phyloP scores from a whole-genome alignment of 92 coral and sea anemone species.

The Isaurus tuberculatus region DNA sequence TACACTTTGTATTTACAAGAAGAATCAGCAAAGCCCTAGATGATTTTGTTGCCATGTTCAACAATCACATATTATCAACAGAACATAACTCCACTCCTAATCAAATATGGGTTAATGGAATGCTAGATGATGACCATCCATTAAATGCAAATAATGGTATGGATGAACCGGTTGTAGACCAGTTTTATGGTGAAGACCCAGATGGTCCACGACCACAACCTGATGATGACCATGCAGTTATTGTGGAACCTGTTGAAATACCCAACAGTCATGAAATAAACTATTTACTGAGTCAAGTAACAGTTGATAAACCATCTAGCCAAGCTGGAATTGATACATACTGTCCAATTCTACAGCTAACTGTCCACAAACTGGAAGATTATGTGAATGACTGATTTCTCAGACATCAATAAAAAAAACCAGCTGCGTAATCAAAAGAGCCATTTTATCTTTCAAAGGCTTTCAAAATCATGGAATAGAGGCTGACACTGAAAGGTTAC shows the following conservation, averaged over 20 bases:
- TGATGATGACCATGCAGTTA: constrained; percentile 59
- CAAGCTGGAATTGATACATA: constrained; percentile 4
- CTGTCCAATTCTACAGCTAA: neutral
- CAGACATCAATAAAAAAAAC: constrained; percentile 11
- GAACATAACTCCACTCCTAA: constrained; percentile 56
- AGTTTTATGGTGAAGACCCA: constrained; percentile 71
- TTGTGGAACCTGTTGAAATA: constrained; percentile 57
- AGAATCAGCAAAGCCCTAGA: constrained; percentile 58
- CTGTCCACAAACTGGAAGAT: neutral
- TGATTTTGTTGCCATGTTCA: constrained; percentile 56
- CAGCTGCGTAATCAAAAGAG: constrained; percentile 5
- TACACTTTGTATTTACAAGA: constrained; percentile 32
- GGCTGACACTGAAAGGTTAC: constrained; percentile 19
- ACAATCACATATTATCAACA: constrained; percentile 57
- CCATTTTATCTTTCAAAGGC: constrained; percentile 12
- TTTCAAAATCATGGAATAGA: constrained; percentile 12
- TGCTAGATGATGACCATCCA: constrained; percentile 59
- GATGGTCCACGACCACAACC: constrained; percentile 66
- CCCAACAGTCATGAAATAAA: constrained; percentile 32
- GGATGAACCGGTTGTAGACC: constrained; percentile 39
- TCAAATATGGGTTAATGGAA: constrained; percentile 64
- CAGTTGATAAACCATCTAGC: neutral
- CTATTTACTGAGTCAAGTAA: constrained; percentile 18
- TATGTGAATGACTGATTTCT: constrained; percentile 17
- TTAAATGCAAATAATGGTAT: constrained; percentile 22